These are phyloP conservation scores for Pithecia hirsuta DNA, from an alignment of 2,797 vertebrate genomes.

Conservation along the genomic window DNA sequence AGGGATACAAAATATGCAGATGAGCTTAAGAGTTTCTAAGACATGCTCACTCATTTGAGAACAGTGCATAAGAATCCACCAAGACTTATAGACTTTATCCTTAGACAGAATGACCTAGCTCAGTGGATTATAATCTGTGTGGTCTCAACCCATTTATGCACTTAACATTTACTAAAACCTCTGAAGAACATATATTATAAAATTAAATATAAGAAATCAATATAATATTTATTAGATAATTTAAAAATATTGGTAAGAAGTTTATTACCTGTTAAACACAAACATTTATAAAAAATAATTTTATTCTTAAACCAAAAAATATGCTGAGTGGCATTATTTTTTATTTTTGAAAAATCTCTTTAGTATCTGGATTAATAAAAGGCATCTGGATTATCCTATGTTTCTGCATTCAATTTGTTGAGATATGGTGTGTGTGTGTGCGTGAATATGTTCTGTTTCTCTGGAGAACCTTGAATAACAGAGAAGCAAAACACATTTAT, in stretches of 20 bases:
- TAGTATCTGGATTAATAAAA: background rate
- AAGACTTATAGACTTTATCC: background rate
- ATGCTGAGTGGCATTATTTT: background rate
- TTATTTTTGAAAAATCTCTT: background rate
- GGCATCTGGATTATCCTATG: background rate
- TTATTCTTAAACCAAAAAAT: background rate
- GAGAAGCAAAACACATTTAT: background rate
- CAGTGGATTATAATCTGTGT: background rate
- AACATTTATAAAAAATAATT: background rate
- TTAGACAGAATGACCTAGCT: background rate
- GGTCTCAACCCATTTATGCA: background rate
- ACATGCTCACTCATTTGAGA: background rate
- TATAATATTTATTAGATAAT: background rate
- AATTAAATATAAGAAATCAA: background rate
- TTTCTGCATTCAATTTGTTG: background rate
- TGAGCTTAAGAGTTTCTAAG: background rate
- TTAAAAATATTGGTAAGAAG: background rate
- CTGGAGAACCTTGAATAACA: background rate
- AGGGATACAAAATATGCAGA: background rate
- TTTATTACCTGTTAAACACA: background rate
- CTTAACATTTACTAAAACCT: background rate
- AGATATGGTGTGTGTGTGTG: background rate
- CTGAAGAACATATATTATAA: background rate
- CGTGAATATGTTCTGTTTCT: background rate
- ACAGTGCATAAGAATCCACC: too few species aligned